Evolutionary conservation across 2,113 vertebrate species (phyloP).

Genomic region (Chloroceryle aenea): DNA sequence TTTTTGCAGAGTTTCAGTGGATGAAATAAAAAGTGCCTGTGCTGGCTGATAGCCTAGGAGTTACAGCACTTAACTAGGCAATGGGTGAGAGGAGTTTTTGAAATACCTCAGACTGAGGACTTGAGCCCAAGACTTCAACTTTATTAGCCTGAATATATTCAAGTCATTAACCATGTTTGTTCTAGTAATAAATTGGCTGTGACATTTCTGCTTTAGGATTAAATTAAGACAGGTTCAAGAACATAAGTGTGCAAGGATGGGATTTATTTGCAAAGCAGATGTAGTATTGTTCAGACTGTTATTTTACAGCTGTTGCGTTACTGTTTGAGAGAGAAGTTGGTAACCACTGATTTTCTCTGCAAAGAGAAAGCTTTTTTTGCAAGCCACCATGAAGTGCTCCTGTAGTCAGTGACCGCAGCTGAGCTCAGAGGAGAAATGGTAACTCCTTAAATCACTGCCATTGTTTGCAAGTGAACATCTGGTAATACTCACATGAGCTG

Average conservation of each 20-base stretch:
- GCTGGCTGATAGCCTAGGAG: not conserved
- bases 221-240: not conserved
- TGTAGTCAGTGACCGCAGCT: not conserved
- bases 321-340: too few species aligned
- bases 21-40: not conserved
- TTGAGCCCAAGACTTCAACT: not conserved
- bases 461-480: slow-evolving; percentile 7
- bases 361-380: not conserved
- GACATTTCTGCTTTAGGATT: not conserved
- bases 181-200: not conserved
- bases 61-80: not conserved
- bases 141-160: not conserved
- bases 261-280: not conserved
- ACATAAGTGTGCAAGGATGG: not conserved
- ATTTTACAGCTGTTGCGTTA: not conserved
- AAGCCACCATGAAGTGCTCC: not conserved
- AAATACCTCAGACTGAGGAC: not conserved
- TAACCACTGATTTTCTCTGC: not conserved
- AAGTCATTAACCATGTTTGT: not conserved
- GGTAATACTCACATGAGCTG: not conserved
- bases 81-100: not conserved
- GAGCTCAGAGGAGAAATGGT: not conserved
- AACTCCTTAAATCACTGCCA: not conserved
- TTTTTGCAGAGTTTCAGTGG: not conserved
- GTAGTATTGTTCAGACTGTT: not conserved